Evolutionary conservation across 2,888 invertebrate genomes (phyloP).

Genomic region (Trichogramma dendrolimi): DNA sequence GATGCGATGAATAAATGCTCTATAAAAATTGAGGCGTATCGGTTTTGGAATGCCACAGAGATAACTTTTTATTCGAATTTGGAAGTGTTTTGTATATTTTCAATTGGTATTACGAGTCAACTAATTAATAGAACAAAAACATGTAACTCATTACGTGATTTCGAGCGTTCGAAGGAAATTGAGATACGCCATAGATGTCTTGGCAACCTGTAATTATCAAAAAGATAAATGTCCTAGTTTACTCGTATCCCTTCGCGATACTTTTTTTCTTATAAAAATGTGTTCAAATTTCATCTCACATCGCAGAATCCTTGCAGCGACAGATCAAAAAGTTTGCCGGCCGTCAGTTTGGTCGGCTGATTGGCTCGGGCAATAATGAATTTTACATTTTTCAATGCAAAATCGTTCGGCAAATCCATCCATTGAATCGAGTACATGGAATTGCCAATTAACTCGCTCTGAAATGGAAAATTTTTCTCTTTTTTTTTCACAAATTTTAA

Average conservation of each 20-base stretch:
- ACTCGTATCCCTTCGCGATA: no score
- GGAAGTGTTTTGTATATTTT: no score
- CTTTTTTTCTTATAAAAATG: background rate
- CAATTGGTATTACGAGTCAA: no score
- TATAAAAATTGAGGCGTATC: no score
- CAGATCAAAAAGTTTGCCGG: slow-evolving; percentile 43
- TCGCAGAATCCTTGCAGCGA: slow-evolving; percentile 42
- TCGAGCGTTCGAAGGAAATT: slow-evolving; percentile 42
- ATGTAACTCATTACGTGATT: slow-evolving; percentile 16
- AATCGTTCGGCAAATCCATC: slow-evolving; percentile 35
- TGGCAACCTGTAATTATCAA: slow-evolving; percentile 35
- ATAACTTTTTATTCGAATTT: no score
- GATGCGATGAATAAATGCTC: no score
- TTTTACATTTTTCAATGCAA: slow-evolving; percentile 31
- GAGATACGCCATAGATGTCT: slow-evolving; percentile 42
- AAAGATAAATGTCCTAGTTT: background rate
- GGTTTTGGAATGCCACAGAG: no score
- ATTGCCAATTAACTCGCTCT: slow-evolving; percentile 37
- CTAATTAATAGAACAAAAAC: background rate
- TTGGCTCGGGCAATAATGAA: slow-evolving; percentile 39
- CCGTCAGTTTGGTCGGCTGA: slow-evolving; percentile 40
- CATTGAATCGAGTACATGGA: slow-evolving; percentile 37
- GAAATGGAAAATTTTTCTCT: slow-evolving; percentile 7
- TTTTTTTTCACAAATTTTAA: background rate
- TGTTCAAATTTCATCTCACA: slow-evolving; percentile 28